Evolutionary conservation across 2,113 vertebrate genomes (phyloP).

Genomic region (Leptocoma aspasia): DNA sequence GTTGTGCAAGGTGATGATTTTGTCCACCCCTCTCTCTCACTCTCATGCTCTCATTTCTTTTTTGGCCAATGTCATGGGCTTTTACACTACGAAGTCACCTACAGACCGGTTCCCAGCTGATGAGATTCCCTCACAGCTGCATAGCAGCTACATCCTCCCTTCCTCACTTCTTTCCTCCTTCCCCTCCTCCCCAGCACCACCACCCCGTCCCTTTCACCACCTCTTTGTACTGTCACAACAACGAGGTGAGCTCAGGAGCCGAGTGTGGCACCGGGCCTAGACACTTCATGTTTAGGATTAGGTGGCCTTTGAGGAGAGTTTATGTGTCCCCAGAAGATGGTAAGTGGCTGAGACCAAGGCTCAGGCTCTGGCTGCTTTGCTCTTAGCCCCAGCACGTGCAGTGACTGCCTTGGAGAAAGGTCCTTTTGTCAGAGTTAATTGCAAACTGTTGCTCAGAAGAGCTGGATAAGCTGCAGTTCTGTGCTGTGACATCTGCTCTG

Average conservation of each 20-base stretch:
- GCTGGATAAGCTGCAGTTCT: background rate
- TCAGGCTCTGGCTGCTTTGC: background rate
- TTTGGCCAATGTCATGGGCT: background rate
- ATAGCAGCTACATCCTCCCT: background rate
- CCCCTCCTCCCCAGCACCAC: background rate
- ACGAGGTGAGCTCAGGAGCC: background rate
- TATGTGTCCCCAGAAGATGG: background rate
- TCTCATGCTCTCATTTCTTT: background rate
- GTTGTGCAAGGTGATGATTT: background rate
- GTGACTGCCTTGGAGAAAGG: background rate
- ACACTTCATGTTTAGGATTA: background rate
- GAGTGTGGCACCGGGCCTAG: fast-evolving
- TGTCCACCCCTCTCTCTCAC: background rate
- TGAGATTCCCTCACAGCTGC: background rate
- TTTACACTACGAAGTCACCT: background rate
- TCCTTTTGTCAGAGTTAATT: background rate
- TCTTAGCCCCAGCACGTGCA: background rate
- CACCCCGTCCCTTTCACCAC: background rate
- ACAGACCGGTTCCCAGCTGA: background rate
- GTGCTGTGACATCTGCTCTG: background rate
- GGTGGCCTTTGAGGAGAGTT: background rate
- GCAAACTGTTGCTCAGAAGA: background rate
- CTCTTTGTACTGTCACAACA: background rate
- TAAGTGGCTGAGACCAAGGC: background rate
- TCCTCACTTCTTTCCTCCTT: background rate